phyloP scores from a whole-genome alignment of 2,888 invertebrate species.

The Meiosimyza decipiens region DNA sequence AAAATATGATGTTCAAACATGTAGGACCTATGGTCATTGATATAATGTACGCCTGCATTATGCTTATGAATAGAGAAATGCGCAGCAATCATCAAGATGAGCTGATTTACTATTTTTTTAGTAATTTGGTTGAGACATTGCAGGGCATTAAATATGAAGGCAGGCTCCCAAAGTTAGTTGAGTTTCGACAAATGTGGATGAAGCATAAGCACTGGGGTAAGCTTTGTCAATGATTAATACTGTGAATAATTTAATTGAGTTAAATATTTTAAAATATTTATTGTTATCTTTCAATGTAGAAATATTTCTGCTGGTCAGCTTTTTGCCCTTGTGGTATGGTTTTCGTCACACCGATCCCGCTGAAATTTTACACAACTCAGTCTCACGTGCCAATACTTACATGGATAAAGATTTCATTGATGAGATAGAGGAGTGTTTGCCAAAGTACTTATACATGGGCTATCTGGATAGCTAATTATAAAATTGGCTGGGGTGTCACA shows the following conservation, averaged over 20 bases:
- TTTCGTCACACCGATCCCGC: conserved; percentile 33
- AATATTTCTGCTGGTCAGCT: conserved; percentile 46
- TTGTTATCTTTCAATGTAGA: conserved; percentile 41
- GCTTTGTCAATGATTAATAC: conserved; percentile 10
- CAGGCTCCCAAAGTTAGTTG: conserved; percentile 46
- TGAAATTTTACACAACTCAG: conserved; percentile 42
- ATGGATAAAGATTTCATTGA: conserved; percentile 37
- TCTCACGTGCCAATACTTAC: conserved; percentile 23
- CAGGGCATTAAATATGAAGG: conserved; percentile 49
- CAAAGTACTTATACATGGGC: conserved; percentile 43
- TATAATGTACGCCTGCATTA: conserved; percentile 51
- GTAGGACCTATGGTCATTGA: conserved; percentile 51
- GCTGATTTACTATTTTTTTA: conserved; percentile 51
- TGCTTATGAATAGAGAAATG: conserved; percentile 48
- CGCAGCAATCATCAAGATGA: conserved; percentile 47
- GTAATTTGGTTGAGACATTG: conserved; percentile 46
- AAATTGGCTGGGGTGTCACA: background rate
- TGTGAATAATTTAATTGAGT: conserved; percentile 19
- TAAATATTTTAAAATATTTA: background rate
- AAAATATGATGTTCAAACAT: conserved; percentile 56
- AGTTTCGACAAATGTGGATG: conserved; percentile 47
- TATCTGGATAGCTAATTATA: conserved; percentile 44
- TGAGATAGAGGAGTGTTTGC: conserved; percentile 43
- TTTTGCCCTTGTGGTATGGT: conserved; percentile 46
- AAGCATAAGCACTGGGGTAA: conserved; percentile 50